phyloP scores from a whole-genome alignment of 2,113 vertebrate species.

The Entelurus aequoreus region DNA sequence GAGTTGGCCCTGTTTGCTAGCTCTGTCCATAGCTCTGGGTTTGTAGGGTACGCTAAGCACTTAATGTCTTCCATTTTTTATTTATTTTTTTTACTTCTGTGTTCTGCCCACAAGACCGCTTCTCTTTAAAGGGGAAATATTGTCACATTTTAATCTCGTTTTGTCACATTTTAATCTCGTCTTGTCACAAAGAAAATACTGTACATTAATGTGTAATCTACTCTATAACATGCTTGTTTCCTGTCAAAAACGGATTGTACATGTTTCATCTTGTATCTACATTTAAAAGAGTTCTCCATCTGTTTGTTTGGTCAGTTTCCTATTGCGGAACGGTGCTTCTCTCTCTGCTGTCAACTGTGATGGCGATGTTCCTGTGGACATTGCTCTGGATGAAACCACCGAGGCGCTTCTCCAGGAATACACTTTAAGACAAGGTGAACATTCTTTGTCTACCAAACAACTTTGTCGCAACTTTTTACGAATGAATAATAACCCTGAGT shows the following conservation, averaged over 20 bases:
- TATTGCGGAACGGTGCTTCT: constrained; percentile 79
- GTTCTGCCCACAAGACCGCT: too few relatives aligned
- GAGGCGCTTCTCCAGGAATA: constrained; percentile 84
- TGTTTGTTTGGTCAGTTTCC: constrained; percentile 68
- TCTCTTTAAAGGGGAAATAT: too few relatives aligned
- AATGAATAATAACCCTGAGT: background rate
- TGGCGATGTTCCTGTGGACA: constrained; percentile 88
- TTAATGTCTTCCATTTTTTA: too few relatives aligned
- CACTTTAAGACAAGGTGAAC: constrained; percentile 79
- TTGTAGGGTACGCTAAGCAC: too few relatives aligned
- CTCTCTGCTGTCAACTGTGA: constrained; percentile 89
- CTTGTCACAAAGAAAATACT: too few relatives aligned
- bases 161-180: too few relatives aligned
- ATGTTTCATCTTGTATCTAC: too few relatives aligned
- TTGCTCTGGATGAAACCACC: constrained; percentile 87
- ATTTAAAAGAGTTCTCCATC: background rate
- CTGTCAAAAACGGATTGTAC: background rate
- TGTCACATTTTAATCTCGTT: too few relatives aligned
- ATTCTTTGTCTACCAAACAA: background rate
- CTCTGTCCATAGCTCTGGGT: too few relatives aligned
- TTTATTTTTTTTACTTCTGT: too few relatives aligned
- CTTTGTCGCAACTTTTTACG: background rate
- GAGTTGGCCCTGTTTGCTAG: too few relatives aligned
- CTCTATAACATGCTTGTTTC: background rate
- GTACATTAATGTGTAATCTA: too few relatives aligned